phyloP scores from a whole-genome alignment of 64 coral and sea anemone genomes.

The Anthopleura sola region DNA sequence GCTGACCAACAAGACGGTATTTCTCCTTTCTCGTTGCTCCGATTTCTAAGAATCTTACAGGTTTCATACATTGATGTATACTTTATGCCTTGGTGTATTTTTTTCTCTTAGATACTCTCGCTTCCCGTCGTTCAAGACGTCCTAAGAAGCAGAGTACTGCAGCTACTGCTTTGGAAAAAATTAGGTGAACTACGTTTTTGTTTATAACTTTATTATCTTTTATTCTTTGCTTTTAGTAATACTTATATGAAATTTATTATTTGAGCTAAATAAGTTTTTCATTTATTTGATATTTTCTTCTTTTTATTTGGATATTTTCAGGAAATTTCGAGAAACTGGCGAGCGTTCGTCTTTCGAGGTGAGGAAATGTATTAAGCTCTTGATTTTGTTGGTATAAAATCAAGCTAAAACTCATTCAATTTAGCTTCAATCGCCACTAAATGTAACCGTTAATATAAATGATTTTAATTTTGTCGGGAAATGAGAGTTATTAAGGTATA shows the following conservation, averaged over 20 bases:
- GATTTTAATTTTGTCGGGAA: too few relatives aligned
- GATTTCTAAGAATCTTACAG: neutral
- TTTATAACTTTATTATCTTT: neutral
- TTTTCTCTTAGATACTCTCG: constrained; percentile 34
- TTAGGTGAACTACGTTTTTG: constrained; percentile 29
- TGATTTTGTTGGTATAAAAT: neutral
- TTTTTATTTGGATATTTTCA: constrained; percentile 11
- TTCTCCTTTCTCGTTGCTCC: neutral
- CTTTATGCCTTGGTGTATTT: neutral
- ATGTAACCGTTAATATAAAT: too few relatives aligned
- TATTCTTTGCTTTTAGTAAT: neutral
- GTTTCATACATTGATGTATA: neutral
- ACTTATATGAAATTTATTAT: neutral
- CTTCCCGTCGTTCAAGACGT: constrained; percentile 54
- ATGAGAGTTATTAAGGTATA: too few relatives aligned
- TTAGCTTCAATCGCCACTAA: too few relatives aligned
- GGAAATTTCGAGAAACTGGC: constrained; percentile 70
- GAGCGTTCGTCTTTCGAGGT: constrained; percentile 65
- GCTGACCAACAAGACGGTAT: constrained; percentile 45
- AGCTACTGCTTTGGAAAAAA: constrained; percentile 65
- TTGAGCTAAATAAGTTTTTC: neutral
- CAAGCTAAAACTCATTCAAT: too few relatives aligned
- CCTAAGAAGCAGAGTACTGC: constrained; percentile 44
- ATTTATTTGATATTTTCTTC: neutral
- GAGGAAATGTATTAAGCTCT: neutral